Evolutionary conservation across 2,113 vertebrate genomes (phyloP), one percentile per base, ranked within the genome.

Genomic region (Pteropus alecto): DNA sequence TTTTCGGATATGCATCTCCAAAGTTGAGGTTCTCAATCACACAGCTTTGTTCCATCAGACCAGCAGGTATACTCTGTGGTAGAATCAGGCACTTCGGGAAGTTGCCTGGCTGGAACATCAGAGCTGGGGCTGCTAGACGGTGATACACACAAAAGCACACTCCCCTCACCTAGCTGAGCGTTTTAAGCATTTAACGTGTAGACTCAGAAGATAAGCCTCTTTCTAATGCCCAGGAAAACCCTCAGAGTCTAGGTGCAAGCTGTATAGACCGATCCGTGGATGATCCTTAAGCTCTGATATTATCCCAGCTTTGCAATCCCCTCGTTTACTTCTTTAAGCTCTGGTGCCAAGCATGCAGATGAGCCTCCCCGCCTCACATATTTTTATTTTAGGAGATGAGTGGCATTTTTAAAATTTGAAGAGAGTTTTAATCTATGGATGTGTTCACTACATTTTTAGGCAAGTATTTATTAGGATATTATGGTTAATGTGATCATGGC

Each of bases 391-490:
- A 58, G 63, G 74, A 56, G 74, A 51, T 71, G 93, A 97, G 63
- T 90, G 90, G 65, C 83, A 76, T 87, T 89, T 96, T 81, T 92
- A 21, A 81, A 86, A 93, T 87, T 48, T 73, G 67, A 88, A 94
- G 92, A 78, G 54, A 91, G 94, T 86, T 95, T 73, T 93, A 38
- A 86, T 96, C 46, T 95, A 79, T 92, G 71, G 83, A 96, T 92
- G 54, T 87, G 63, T 85, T 96, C 90, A 70, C 90, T 90, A 7
- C 95, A 90, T 96, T 95, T 97, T 96, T 96, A 92, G 90, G 79
- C 84, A 92, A 92, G 96, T 92, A 98, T 98, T 97, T 97, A 96
- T 95, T 97, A 95, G 93, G 79, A 56, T 84, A 41, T 93, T 92
- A 85, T 28, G 71, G 90, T 91, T 95, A 79, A 95, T 96, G 87